Conservation (phyloP, 92 coral and sea anemone species). For the Anthopleura xanthogrammica region DNA sequence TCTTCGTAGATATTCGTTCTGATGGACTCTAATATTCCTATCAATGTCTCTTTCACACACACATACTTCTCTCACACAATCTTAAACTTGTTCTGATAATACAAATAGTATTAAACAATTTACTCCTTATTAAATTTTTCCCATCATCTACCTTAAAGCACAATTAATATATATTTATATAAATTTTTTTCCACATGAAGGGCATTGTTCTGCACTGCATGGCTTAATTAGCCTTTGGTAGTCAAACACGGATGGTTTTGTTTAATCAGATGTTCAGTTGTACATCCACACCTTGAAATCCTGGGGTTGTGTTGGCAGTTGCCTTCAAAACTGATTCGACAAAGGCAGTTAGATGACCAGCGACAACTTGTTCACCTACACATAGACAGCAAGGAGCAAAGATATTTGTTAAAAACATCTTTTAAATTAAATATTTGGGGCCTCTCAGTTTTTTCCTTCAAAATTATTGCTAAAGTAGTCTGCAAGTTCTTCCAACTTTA, state of each 20-base stretch:
- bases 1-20: no score
- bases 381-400: no score
- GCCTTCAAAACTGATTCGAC: constrained; percentile 74
- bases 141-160: no score
- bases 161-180: neutral
- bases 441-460: no score
- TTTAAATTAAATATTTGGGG: no score
- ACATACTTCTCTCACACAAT: constrained; percentile 14
- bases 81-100: neutral
- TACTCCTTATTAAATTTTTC: no score
- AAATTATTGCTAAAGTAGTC: no score
- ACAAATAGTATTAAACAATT: neutral
- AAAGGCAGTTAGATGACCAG: constrained; percentile 83
- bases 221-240: neutral
- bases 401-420: neutral
- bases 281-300: constrained; percentile 39
- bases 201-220: neutral
- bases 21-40: neutral
- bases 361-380: constrained; percentile 69
- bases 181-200: neutral
- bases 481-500: no score
- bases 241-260: neutral
- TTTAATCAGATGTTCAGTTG: constrained; percentile 30
- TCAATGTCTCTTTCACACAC: neutral
- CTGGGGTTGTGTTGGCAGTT: constrained; percentile 69